A percentile compares a stretch with the other conserved stretches of the same genome.
Conservation (phyloP, 2,888 invertebrate species). For the Yponomeuta malinellus region DNA sequence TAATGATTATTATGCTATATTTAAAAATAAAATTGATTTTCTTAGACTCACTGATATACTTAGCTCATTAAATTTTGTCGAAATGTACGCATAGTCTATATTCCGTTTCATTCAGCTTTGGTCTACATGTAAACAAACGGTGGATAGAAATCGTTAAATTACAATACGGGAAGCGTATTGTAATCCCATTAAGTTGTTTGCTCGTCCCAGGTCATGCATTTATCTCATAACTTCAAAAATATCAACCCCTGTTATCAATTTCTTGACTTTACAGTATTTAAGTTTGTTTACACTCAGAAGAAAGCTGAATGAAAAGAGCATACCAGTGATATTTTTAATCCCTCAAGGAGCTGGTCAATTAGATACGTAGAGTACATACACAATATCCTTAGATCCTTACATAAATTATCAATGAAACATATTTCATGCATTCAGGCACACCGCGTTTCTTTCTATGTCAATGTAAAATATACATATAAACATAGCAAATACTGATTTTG, state of each 20-base stretch:
- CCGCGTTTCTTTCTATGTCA: neutral
- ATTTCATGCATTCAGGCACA: constrained; percentile 4
- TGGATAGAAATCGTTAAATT: too few relatives aligned
- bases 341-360: neutral
- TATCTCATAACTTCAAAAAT: too few relatives aligned
- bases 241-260: too few relatives aligned
- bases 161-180: too few relatives aligned
- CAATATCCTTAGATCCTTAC: neutral
- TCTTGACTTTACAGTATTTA: too few relatives aligned
- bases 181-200: too few relatives aligned
- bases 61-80: neutral
- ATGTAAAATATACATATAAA: neutral
- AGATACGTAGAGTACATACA: neutral
- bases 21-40: neutral
- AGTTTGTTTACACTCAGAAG: too few relatives aligned
- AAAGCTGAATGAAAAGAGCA: too few relatives aligned
- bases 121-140: too few relatives aligned
- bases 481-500: constrained; percentile 5
- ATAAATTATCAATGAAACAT: neutral
- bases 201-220: too few relatives aligned
- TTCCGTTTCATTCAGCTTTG: too few relatives aligned
- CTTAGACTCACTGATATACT: neutral
- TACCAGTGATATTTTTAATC: too few relatives aligned
- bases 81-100: neutral
- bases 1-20: neutral